These are phyloP conservation scores for Poecilia velifera DNA, from an alignment of 2,797 vertebrate genomes.

Conservation along the genomic window DNA sequence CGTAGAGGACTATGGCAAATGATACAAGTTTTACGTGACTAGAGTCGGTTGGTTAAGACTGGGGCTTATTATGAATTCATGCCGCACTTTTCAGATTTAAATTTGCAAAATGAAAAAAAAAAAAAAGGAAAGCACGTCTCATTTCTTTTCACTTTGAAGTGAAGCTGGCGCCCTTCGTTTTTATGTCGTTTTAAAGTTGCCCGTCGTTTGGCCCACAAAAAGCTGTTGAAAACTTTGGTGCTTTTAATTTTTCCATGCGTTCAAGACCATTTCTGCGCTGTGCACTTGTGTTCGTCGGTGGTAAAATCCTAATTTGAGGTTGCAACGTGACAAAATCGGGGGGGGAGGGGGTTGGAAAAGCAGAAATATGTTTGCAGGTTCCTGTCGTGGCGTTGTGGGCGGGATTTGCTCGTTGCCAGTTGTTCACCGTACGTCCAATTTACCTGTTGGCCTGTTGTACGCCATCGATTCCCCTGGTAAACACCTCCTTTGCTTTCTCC, in stretches of 20 bases:
- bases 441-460: conserved; percentile 31
- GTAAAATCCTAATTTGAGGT: neutral
- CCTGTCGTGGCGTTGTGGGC: conserved; percentile 7
- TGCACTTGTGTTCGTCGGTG: neutral
- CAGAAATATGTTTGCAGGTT: neutral
- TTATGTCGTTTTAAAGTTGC: neutral
- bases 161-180: neutral
- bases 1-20: too few species aligned
- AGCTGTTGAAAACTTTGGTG: neutral
- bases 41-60: too few species aligned
- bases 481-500: conserved; percentile 8
- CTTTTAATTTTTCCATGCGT: neutral
- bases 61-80: neutral
- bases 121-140: neutral
- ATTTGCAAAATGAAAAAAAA: neutral
- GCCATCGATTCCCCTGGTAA: conserved; percentile 46
- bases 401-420: conserved; percentile 32
- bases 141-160: neutral
- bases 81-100: neutral
- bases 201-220: neutral
- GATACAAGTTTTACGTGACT: too few species aligned
- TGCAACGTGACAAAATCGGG: too few species aligned
- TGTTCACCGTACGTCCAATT: conserved; percentile 61
- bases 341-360: neutral
- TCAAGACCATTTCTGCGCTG: neutral